Base-by-base conservation (phyloP, 2,888 invertebrate species). In the Dendrolimus houi region DNA sequence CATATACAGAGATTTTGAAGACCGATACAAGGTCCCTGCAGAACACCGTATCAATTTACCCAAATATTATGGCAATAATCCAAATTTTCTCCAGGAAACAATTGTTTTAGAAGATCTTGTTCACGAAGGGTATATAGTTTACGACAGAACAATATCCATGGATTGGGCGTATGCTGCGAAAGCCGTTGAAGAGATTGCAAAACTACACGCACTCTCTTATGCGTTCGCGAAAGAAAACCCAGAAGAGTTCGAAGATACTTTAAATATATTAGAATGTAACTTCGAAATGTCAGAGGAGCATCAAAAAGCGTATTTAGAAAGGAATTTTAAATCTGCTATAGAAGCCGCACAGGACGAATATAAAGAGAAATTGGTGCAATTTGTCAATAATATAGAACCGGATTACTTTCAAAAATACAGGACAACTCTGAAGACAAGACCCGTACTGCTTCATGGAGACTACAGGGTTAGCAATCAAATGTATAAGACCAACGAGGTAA, bases 31-130 rank as follows among this genome's bases (percentile, higher is more conserved):
- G 0, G 63, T 77, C 0, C 65, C 67, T 0, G n/a, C 54, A 41
- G 64, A 71, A 41, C 55, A 74, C 52, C 68, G 70, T 55, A 57
- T 73, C 9, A 53, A 59, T 7, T 55, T 65, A 6, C 63, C 69
- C 1, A 61, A 66, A 52, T 60, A 54, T 8, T 58, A 60, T 55
- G 58, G 55, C 12, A 41, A 56, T 13, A 55, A n/a, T 41, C n/a
- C 42, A 10, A 57, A 52, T n/a, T 9, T n/a, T 9, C 10, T 40
- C 17, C 40, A 56, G 29, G 57, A 56, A 42, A 52, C 42, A 2
- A 52, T 60, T 7, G 55, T 60, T 7, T 40, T 60, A 7, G 57
- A 60, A 54, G 56, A 60, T 14, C 29, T 60, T 12, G 13, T 14
- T 9, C 47, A 14, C 9, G 42, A 57, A 53, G 59, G 57, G 0